Evolutionary conservation across 1,140 invertebrate species (phyloP).

Genomic region (Nephotettix cincticeps): DNA sequence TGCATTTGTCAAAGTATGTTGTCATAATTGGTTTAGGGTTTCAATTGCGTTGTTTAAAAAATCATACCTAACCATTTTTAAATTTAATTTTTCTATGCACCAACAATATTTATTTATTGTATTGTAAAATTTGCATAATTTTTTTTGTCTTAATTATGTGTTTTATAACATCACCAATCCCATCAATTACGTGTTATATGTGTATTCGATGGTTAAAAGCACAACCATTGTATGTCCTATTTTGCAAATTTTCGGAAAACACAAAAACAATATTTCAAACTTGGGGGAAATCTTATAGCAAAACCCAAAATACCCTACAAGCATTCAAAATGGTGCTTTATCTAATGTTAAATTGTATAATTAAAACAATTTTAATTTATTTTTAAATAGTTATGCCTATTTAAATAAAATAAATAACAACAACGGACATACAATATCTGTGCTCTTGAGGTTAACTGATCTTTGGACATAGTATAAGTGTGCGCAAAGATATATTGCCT

Average conservation of each 20-base stretch:
- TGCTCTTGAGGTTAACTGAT: not conserved
- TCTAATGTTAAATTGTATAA: not conserved
- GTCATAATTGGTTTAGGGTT: too few relatives aligned
- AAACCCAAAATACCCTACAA: not conserved
- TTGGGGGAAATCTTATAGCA: not conserved
- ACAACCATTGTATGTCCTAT: not conserved
- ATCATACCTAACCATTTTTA: too few relatives aligned
- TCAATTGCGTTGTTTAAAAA: too few relatives aligned
- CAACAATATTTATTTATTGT: too few relatives aligned
- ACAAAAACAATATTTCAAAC: conserved; percentile 3
- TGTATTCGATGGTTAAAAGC: conserved; percentile 14
- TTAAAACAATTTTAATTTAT: not conserved
- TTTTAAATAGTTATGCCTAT: not conserved
- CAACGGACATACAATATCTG: conserved; percentile 5
- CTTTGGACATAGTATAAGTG: not conserved
- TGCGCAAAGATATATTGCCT: not conserved
- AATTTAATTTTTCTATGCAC: too few relatives aligned
- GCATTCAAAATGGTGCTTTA: not conserved
- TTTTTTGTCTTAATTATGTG: too few relatives aligned
- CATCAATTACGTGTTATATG: too few relatives aligned
- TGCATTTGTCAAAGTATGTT: too few relatives aligned
- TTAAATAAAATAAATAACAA: not conserved
- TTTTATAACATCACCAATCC: too few relatives aligned
- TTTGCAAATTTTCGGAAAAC: conserved; percentile 7
- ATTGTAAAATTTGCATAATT: too few relatives aligned